Conservation (phyloP, 2,888 invertebrate species). For the Troides oblongomaculatus region DNA sequence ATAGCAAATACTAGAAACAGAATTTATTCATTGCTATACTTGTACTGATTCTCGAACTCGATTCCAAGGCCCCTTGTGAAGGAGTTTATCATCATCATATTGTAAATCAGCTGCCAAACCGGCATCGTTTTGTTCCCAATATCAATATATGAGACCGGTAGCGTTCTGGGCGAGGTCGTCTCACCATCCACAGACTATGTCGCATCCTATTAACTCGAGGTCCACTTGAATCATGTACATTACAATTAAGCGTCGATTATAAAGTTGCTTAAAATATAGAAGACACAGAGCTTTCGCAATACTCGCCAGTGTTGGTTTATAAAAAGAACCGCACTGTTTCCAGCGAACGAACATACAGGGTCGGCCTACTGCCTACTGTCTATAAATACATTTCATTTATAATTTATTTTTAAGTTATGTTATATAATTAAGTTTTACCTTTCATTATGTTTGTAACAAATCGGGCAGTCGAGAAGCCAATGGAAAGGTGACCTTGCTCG, state of each 20-base stretch:
- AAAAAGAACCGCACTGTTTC: background rate
- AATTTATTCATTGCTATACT: too few species aligned
- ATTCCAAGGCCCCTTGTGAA: too few species aligned
- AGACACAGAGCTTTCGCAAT: background rate
- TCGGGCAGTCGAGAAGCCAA: slow-evolving; percentile 67
- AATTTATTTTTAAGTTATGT: background rate
- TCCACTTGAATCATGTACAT: too few species aligned
- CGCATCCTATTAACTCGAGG: too few species aligned
- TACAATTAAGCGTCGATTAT: background rate
- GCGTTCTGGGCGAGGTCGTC: too few species aligned
- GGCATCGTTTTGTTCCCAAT: too few species aligned
- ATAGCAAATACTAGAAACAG: too few species aligned
- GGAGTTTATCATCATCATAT: too few species aligned
- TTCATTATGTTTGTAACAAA: slow-evolving; percentile 63
- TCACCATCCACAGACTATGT: too few species aligned
- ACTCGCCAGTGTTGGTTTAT: background rate
- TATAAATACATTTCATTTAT: background rate
- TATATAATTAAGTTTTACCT: slow-evolving; percentile 42
- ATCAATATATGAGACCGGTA: too few species aligned
- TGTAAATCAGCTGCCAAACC: too few species aligned
- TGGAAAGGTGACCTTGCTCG: slow-evolving; percentile 67
- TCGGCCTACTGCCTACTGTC: background rate
- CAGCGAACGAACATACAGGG: background rate
- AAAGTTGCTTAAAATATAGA: background rate
- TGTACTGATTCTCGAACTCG: too few species aligned